Evolutionary conservation across 2,888 invertebrate species (phyloP).

Genomic region (Cacoxenus indagator): DNA sequence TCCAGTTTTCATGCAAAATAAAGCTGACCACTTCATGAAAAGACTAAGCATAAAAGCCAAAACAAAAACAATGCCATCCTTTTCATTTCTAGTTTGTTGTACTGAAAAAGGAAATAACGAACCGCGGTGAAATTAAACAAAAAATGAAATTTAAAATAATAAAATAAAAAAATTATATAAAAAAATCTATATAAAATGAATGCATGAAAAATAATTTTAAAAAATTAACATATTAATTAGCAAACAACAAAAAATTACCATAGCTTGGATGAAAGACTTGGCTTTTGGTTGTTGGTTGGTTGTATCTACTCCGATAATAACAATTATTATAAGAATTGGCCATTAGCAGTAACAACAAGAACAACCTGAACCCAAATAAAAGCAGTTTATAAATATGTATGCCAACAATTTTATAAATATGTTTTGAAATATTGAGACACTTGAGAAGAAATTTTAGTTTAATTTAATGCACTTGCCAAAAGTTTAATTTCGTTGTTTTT

Average conservation of each 20-base stretch:
- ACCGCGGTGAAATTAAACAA: constrained; percentile 51
- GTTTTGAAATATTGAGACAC: too few relatives aligned
- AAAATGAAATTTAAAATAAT: constrained; percentile 46
- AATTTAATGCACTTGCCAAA: too few relatives aligned
- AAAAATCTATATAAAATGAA: constrained; percentile 37
- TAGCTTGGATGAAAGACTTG: background rate
- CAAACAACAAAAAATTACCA: background rate
- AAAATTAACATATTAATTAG: constrained; percentile 19
- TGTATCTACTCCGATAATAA: too few relatives aligned
- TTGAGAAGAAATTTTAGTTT: too few relatives aligned
- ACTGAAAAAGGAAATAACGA: constrained; percentile 49
- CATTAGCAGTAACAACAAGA: too few relatives aligned
- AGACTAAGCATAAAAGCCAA: background rate
- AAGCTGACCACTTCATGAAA: constrained; percentile 19
- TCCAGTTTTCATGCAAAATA: constrained; percentile 15
- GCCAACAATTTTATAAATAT: too few relatives aligned
- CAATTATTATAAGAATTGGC: too few relatives aligned
- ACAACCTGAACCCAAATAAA: too few relatives aligned
- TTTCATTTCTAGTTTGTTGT: constrained; percentile 43
- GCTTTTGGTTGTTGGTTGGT: constrained; percentile 43
- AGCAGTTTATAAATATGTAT: too few relatives aligned
- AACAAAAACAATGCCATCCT: constrained; percentile 29
- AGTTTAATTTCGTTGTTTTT: too few relatives aligned
- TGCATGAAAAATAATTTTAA: constrained; percentile 13
- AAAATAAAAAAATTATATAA: constrained; percentile 47